These are phyloP conservation scores for Bufo gargarizans DNA, from an alignment of 2,113 vertebrate species.

Conservation along the genomic window DNA sequence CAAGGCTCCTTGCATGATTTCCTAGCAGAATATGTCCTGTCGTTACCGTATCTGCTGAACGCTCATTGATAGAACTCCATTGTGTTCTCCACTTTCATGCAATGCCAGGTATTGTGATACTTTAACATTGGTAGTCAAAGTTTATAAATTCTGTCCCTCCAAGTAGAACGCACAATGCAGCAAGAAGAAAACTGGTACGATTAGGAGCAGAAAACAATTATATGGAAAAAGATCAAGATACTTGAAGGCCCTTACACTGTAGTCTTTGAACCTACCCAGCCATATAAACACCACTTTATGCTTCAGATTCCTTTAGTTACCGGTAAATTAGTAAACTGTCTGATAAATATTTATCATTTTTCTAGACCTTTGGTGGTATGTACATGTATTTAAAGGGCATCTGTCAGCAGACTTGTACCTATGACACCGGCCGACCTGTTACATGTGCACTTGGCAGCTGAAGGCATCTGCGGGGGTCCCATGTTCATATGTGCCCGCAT, in stretches of 20 bases:
- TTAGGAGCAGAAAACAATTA: background rate
- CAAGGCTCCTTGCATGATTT: conserved; percentile 2
- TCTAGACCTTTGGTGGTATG: too few relatives aligned
- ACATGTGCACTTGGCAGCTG: too few relatives aligned
- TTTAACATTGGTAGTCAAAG: background rate
- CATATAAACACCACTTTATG: too few relatives aligned
- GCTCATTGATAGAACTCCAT: background rate
- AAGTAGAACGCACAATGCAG: conserved; percentile 1
- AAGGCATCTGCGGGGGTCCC: too few relatives aligned
- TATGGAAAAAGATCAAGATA: background rate
- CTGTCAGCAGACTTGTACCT: too few relatives aligned
- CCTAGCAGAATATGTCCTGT: background rate
- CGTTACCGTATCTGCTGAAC: background rate
- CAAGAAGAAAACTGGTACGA: background rate
- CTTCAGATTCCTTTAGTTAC: too few relatives aligned
- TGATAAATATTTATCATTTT: too few relatives aligned
- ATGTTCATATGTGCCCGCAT: too few relatives aligned
- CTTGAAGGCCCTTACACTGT: background rate
- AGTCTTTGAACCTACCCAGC: background rate
- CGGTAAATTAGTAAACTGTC: too few relatives aligned
- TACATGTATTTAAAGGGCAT: too few relatives aligned
- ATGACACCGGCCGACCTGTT: too few relatives aligned
- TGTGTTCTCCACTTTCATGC: conserved; percentile 35
- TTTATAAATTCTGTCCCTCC: background rate
- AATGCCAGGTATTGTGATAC: conserved; percentile 47